Conservation (phyloP, 2,888 invertebrate species). For the Molorchus minor region DNA sequence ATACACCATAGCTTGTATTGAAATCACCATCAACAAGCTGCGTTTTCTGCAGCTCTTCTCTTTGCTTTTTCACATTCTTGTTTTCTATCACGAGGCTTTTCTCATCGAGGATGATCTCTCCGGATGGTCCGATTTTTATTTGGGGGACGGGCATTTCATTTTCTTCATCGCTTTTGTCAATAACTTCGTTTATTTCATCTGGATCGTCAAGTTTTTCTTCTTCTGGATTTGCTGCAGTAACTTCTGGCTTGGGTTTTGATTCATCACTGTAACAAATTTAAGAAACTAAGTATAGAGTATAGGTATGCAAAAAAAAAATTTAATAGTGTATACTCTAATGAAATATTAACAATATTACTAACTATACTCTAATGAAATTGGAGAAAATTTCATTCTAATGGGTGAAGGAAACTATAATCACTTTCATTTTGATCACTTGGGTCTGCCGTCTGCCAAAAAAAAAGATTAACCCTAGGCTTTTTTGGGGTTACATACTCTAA, state of each 20-base stretch:
- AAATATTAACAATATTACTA: too few species aligned
- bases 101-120: slow-evolving; percentile 86
- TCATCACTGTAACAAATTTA: slow-evolving; percentile 25
- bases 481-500: too few species aligned
- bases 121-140: slow-evolving; percentile 86
- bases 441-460: too few species aligned
- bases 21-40: slow-evolving; percentile 72
- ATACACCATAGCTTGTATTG: slow-evolving; percentile 68
- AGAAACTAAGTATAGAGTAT: too few species aligned
- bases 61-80: slow-evolving; percentile 69
- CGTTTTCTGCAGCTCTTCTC: slow-evolving; percentile 72
- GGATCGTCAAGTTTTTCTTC: slow-evolving; percentile 28
- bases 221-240: slow-evolving; percentile 30
- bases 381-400: too few species aligned
- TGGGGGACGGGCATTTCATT: slow-evolving; percentile 77
- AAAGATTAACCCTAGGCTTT: too few species aligned
- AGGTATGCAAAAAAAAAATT: too few species aligned
- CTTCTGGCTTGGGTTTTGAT: slow-evolving; percentile 29
- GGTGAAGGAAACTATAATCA: too few species aligned
- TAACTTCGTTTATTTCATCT: slow-evolving; percentile 52
- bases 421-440: too few species aligned
- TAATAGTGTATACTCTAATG: too few species aligned
- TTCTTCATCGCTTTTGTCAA: slow-evolving; percentile 49
- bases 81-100: slow-evolving; percentile 84
- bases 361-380: too few species aligned